Percentiles rank a stretch among this genome's conserved stretches.
Evolutionary conservation across 2,888 invertebrate species (phyloP).

Genomic region (Netelia fuscicornis): DNA sequence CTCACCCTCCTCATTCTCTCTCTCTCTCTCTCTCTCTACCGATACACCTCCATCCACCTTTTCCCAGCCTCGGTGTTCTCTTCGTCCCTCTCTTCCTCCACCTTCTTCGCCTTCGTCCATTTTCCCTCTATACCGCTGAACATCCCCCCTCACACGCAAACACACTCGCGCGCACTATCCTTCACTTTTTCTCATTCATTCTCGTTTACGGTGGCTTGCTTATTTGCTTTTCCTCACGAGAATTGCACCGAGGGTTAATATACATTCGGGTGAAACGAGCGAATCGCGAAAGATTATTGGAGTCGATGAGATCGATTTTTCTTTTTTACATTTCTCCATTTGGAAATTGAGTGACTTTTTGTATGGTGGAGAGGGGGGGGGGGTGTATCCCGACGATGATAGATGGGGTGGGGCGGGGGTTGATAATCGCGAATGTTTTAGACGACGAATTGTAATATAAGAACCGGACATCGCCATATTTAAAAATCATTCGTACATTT

Average conservation of each 20-base stretch:
- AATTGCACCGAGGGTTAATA: slow-evolving; percentile 10
- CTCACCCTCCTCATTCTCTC: slow-evolving; percentile 46
- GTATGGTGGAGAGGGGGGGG: no score
- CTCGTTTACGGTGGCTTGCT: background rate
- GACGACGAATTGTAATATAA: no score
- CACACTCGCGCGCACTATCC: slow-evolving; percentile 44
- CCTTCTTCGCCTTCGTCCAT: slow-evolving; percentile 48
- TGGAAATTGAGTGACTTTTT: background rate
- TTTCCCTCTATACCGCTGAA: slow-evolving; percentile 18
- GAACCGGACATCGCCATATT: no score
- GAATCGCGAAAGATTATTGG: slow-evolving; percentile 4
- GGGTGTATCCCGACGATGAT: background rate
- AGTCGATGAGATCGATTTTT: slow-evolving; percentile 13
- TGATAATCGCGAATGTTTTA: background rate
- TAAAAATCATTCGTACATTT: background rate
- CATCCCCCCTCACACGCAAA: slow-evolving; percentile 45
- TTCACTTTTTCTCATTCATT: slow-evolving; percentile 35
- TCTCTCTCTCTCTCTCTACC: slow-evolving; percentile 61
- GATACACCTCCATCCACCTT: slow-evolving; percentile 63
- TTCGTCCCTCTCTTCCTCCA: slow-evolving; percentile 57
- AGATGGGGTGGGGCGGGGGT: no score
- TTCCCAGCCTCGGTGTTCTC: slow-evolving; percentile 28
- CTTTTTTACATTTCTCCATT: background rate
- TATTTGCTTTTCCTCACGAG: background rate
- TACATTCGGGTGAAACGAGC: background rate